Conservation (phyloP, 2,113 vertebrate genomes). For the Serilophus lunatus region DNA sequence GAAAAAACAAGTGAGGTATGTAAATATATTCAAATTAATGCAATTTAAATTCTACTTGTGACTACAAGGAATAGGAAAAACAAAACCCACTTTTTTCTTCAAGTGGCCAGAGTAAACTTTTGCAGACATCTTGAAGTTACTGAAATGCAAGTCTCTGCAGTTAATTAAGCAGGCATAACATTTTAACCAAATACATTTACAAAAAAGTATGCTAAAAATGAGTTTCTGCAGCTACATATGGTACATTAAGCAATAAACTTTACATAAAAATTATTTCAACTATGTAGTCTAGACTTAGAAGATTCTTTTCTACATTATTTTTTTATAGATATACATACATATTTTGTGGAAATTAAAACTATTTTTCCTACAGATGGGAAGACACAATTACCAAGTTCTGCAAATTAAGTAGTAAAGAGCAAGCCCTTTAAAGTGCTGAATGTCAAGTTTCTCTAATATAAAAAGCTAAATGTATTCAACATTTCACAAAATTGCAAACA, state of each 20-base stretch:
- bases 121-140: not conserved
- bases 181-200: not conserved
- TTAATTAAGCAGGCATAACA: not conserved
- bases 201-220: not conserved
- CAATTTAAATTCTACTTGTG: not conserved
- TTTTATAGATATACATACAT: not conserved
- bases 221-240: not conserved
- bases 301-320: not conserved
- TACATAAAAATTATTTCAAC: not conserved
- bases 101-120: not conserved
- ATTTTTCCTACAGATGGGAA: constrained; percentile 17
- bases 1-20: too few species aligned
- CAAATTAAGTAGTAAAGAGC: constrained; percentile 3
- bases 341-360: not conserved
- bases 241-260: not conserved
- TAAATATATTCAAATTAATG: not conserved
- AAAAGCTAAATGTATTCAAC: not conserved
- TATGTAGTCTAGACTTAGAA: not conserved
- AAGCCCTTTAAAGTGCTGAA: constrained; percentile 8
- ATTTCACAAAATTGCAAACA: not conserved
- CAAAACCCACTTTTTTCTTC: not conserved
- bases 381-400: not conserved
- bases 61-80: not conserved
- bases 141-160: not conserved
- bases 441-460: not conserved